Conservation (phyloP, 1,140 invertebrate species). For the Drosophila lacteicornis region DNA sequence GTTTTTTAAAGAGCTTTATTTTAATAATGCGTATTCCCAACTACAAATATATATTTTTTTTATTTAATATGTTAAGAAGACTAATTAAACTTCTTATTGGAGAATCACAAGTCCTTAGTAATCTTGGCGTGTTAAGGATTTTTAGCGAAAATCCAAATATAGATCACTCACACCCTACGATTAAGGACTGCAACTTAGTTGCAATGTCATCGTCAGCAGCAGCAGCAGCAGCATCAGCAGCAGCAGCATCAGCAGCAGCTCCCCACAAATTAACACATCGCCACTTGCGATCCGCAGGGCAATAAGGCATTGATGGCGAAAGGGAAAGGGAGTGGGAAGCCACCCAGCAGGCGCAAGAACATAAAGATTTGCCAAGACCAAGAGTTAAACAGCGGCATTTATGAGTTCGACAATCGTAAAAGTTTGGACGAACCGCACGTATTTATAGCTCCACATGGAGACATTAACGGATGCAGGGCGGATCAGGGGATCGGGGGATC, state of each 20-base stretch:
- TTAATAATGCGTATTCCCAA: too few species aligned
- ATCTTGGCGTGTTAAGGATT: neutral
- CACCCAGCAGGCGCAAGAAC: conserved; percentile 67
- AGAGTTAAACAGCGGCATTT: conserved; percentile 63
- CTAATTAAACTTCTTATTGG: too few species aligned
- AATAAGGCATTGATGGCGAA: conserved; percentile 9
- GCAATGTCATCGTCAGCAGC: conserved; percentile 27
- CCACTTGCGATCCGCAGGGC: conserved; percentile 48
- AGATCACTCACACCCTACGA: neutral
- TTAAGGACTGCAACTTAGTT: conserved; percentile 62
- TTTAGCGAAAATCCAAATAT: neutral
- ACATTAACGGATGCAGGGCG: conserved; percentile 53
- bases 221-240: neutral
- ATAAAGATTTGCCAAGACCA: conserved; percentile 73
- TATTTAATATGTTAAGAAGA: too few species aligned
- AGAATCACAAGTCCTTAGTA: too few species aligned
- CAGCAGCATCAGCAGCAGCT: neutral
- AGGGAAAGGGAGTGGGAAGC: conserved; percentile 44
- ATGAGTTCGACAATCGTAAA: conserved; percentile 74
- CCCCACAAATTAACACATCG: conserved; percentile 76
- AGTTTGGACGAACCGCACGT: conserved; percentile 53
- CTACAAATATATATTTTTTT: too few species aligned
- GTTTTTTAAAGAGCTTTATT: too few species aligned
- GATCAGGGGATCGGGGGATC: neutral
- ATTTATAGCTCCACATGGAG: conserved; percentile 76